Base-by-base conservation (phyloP, 2,888 invertebrate genomes). In the Lissocephala sabroskyi region DNA sequence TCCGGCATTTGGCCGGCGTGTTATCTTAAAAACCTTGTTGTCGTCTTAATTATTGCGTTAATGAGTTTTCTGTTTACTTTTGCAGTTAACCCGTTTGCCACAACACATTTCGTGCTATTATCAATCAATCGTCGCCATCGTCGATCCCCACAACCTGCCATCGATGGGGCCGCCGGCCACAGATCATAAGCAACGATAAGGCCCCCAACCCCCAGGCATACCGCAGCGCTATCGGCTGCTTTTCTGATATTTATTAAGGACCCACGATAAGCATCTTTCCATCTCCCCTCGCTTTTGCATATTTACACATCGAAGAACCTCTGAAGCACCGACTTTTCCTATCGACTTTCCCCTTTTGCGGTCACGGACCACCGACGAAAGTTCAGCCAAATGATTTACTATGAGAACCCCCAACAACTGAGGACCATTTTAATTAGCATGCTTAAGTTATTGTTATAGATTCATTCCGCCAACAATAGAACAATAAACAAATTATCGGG, bases 1-100 rank as follows among this genome's bases (percentile, higher is more conserved):
- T 17, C 42, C 26, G 23, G 36, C 43, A 49, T 49, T 47, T 40
- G 49, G 56, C n/a, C n/a, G n/a, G 51, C 51, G 52, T 59, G 59
- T 79, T 80, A 80, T 79, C 80, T 79, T 74, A 67, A 74, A 74
- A 77, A 75, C 79, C 79, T 81, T 80, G 79, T 79, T 79, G 79
- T 79, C 79, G 79, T 80, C 79, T 79, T 79, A 79, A 79, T 79
- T 79, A 80, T 80, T 80, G 81, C 79, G 81, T 79, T 79, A 79
- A 79, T 79, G 81, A 79, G 79, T 80, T 79, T 80, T 80, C 74
- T 64, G 70, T 79, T 79, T 73, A 62, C 68, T 60, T 71, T 60
- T 56, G 45, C 50, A 56, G 52, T 57, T 46, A 68, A 68, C 68
- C 66, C 77, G 68, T 76, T 68, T 77, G 66, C 70, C 62, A 62